These are phyloP conservation scores for Trogon melanurus DNA, from an alignment of 2,113 vertebrate species.

Conservation along the genomic window DNA sequence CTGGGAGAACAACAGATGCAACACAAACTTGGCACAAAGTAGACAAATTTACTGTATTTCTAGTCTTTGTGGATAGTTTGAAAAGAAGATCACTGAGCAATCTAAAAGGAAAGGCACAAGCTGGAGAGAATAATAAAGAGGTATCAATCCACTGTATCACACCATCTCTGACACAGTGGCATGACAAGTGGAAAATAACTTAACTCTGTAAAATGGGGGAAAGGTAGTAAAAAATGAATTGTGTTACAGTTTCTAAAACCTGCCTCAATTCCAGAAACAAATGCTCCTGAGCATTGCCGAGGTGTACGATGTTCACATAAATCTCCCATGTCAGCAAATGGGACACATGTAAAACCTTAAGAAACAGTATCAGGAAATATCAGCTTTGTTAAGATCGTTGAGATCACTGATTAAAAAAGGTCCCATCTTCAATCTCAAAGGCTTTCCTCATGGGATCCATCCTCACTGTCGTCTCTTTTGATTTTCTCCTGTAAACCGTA, in stretches of 20 bases:
- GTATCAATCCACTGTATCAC: conserved; percentile 17
- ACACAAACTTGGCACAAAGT: not conserved
- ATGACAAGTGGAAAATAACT: conserved; percentile 59
- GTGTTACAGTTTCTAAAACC: conserved; percentile 51
- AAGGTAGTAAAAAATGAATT: conserved; percentile 63
- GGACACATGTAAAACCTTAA: conserved; percentile 16
- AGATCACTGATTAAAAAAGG: not conserved
- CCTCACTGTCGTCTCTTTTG: not conserved
- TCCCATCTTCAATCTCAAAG: not conserved
- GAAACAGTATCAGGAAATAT: not conserved
- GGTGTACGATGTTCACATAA: conserved; percentile 23
- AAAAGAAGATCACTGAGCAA: not conserved
- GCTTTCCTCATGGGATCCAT: not conserved
- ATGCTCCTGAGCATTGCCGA: not conserved
- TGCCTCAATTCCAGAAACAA: conserved; percentile 55
- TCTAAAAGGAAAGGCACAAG: not conserved
- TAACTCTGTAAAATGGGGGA: conserved; percentile 34
- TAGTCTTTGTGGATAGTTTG: not conserved
- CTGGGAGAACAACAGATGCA: not conserved
- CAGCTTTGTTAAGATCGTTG: not conserved
- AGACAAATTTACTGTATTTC: not conserved
- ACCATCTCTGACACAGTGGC: conserved; percentile 19
- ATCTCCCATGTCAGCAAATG: conserved; percentile 19
- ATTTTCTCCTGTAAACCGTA: not conserved
- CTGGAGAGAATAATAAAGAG: conserved; percentile 40